These are phyloP conservation scores for Arvicanthis niloticus DNA, from an alignment of 2,113 vertebrate genomes.

Conservation along the genomic window DNA sequence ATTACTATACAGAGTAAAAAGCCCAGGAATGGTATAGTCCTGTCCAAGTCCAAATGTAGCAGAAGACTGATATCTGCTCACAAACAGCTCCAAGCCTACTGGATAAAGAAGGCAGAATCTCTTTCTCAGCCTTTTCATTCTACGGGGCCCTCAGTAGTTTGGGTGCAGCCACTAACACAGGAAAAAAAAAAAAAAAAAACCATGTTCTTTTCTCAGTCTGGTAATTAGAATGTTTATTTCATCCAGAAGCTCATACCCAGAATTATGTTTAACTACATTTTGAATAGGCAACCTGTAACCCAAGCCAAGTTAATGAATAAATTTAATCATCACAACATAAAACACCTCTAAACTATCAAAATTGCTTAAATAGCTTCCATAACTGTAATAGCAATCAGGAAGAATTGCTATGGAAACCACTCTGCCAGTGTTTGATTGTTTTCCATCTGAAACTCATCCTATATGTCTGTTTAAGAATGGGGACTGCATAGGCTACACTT, in stretches of 20 bases:
- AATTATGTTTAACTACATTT: neutral
- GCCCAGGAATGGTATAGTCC: neutral
- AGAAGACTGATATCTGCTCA: neutral
- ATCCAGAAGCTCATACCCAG: neutral
- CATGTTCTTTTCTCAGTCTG: neutral
- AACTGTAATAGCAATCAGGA: neutral
- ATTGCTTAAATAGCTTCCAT: neutral
- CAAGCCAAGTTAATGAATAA: neutral
- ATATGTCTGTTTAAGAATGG: neutral
- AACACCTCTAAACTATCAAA: slow-evolving; percentile 45
- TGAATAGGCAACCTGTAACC: neutral
- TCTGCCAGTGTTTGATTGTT: neutral
- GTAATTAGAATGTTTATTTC: neutral
- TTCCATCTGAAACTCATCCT: neutral
- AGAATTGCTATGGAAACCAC: slow-evolving; percentile 10
- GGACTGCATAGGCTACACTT: neutral
- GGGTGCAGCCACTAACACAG: neutral
- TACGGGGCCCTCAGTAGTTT: neutral
- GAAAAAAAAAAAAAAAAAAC: too few relatives aligned
- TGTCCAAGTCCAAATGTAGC: neutral
- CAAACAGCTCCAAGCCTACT: neutral
- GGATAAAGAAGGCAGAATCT: neutral
- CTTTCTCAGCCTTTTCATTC: neutral
- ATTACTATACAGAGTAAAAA: neutral
- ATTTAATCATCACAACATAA: neutral